These are phyloP conservation scores for Drosophila mercatorum DNA, from an alignment of 2,888 invertebrate species.

Conservation along the genomic window DNA sequence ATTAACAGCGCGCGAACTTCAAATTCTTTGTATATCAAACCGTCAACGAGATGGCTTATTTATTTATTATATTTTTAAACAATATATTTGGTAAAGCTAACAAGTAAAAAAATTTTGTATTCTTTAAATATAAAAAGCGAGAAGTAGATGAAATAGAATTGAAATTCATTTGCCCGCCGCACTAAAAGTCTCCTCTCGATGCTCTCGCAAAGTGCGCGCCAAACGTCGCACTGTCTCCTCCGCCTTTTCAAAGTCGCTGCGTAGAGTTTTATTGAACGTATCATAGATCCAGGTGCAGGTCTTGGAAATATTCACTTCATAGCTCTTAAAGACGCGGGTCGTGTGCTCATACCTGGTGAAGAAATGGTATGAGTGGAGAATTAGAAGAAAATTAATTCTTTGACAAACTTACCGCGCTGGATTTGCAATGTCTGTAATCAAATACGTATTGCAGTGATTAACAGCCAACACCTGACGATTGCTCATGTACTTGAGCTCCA, in stretches of 20 bases:
- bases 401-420: conserved; percentile 65
- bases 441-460: conserved; percentile 82
- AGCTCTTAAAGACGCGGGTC: conserved; percentile 79
- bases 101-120: neutral
- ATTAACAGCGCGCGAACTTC: neutral
- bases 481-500: conserved; percentile 83
- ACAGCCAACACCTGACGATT: conserved; percentile 83
- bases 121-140: conserved; percentile 3
- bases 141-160: neutral
- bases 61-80: neutral
- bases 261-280: conserved; percentile 82
- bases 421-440: conserved; percentile 84
- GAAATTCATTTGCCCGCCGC: conserved; percentile 72
- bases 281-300: conserved; percentile 83
- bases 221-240: conserved; percentile 77
- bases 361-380: too few species aligned
- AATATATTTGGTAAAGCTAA: neutral
- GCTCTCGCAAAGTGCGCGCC: conserved; percentile 79
- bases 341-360: conserved; percentile 81
- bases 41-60: neutral
- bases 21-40: too few species aligned
- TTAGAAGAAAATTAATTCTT: neutral
- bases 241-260: conserved; percentile 82
- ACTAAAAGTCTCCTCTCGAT: conserved; percentile 81
- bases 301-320: conserved; percentile 80